Evolutionary conservation across 1,140 invertebrate species (phyloP), one percentile per base, ranked within the genome.

Genomic region (Paramacrobiotus metropolitanus): DNA sequence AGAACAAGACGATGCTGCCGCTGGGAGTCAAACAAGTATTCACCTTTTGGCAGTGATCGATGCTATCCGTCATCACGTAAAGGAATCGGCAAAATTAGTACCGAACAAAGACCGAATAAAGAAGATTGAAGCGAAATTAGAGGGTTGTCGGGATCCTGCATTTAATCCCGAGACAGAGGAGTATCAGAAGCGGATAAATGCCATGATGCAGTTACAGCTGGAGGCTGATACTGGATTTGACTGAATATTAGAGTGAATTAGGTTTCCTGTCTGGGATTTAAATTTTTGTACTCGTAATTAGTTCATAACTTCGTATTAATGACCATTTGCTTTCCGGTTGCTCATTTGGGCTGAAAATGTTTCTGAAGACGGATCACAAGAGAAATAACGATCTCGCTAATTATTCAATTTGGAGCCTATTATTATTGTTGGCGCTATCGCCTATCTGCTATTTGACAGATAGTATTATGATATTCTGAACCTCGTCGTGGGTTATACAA

Each of bases 61-160:
- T 20, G 55, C 21, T 21, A 28, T 61, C 28, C 30, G 34, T 20
- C 24, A 48, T 62, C 61, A 62, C 21, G 44, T 62, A 21, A 20
- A 18, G 18, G 29, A 29, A 24, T 30, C 21, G 15, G 61, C 15
- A 21, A 60, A 30, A 21, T 29, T 29, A 30, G 29, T 21, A 4
- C 18, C 24, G 20, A 21, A 3, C 44, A 62, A 62, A n/a, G 60
- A 60, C 29, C 44, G 20, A 29, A 28, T 62, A 2, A 59, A 29
- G 44, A 15, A 60, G 9, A 77, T 94, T 55, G 87, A 92, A 68
- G 88, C 85, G 67, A 93, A 92, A 73, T 70, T 96, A 24, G 87
- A 92, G 62, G 82, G 81, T 69, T 94, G 90, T 71, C 77, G 88
- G 60, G 94, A 93, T 75, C 86, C 89, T 69, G 86, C 89, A 70